Evolutionary conservation across 2,113 vertebrate species (phyloP).

Genomic region (Sander vitreus): DNA sequence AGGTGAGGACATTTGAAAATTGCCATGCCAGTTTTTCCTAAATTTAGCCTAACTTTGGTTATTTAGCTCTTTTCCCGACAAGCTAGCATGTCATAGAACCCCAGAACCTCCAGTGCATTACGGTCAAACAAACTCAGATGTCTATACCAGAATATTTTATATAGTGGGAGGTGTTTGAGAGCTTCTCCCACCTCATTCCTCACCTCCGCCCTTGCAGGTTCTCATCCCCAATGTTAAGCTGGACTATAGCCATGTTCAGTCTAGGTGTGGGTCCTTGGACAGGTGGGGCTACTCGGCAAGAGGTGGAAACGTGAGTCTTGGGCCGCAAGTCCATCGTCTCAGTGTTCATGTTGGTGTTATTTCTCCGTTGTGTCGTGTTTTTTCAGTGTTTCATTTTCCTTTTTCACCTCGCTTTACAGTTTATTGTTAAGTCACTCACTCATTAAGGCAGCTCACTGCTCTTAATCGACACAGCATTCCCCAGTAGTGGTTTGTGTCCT

Average conservation of each 20-base stretch:
- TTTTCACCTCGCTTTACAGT: constrained; percentile 20
- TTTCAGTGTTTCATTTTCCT: constrained; percentile 6
- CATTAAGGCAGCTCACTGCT: neutral
- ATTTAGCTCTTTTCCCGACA: too few relatives aligned
- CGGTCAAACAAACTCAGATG: neutral
- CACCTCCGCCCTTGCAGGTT: constrained; percentile 76
- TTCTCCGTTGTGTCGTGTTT: constrained; percentile 45
- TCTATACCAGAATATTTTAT: neutral
- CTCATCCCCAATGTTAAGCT: constrained; percentile 82
- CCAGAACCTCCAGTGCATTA: neutral
- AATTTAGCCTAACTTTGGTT: too few relatives aligned
- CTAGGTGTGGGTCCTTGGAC: constrained; percentile 86
- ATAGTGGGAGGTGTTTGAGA: constrained; percentile 23
- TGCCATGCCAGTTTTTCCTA: too few relatives aligned
- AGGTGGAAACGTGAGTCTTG: constrained; percentile 85
- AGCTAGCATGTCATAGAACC: too few relatives aligned
- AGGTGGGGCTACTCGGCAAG: constrained; percentile 80
- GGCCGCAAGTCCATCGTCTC: constrained; percentile 66
- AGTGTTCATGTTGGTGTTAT: constrained; percentile 52
- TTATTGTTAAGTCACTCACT: constrained; percentile 20
- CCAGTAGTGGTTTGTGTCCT: constrained; percentile 43
- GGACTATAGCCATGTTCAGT: constrained; percentile 85
- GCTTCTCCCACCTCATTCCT: constrained; percentile 60
- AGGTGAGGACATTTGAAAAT: too few relatives aligned
- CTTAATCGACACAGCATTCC: constrained; percentile 10